Conservation (phyloP, 2,797 vertebrate species). For the Triplophysa bombifrons region DNA sequence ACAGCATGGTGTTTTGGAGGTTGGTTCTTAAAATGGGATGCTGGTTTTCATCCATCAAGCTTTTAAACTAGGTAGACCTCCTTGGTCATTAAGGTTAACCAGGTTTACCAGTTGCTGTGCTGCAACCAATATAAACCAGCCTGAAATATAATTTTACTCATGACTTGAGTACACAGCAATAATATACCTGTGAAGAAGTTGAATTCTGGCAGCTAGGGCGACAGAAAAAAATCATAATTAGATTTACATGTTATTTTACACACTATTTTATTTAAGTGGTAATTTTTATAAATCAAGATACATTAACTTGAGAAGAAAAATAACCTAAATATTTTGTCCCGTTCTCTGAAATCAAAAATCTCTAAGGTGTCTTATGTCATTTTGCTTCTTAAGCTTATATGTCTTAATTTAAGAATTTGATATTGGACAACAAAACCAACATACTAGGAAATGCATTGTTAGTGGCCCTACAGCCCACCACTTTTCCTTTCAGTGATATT, state of each 20-base stretch:
- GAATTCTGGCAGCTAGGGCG: too few relatives aligned
- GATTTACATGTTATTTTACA: too few relatives aligned
- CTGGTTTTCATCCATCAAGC: not conserved
- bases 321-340: too few relatives aligned
- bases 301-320: too few relatives aligned
- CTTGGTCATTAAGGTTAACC: not conserved
- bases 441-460: too few relatives aligned
- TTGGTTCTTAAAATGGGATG: not conserved
- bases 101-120: not conserved
- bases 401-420: too few relatives aligned
- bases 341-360: too few relatives aligned
- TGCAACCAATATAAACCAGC: not conserved
- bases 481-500: constrained; percentile 13
- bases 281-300: not conserved
- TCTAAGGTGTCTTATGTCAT: too few relatives aligned
- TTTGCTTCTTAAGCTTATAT: too few relatives aligned
- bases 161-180: not conserved
- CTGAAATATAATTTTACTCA: not conserved
- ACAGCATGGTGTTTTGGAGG: not conserved
- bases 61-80: too few relatives aligned
- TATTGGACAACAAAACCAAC: not conserved
- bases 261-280: too few relatives aligned
- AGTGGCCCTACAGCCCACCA: not conserved
- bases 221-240: too few relatives aligned
- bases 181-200: not conserved